Percentiles rank a stretch among this genome's conserved stretches.
Conservation (phyloP, 2,888 invertebrate species). For the Protonemura montana region DNA sequence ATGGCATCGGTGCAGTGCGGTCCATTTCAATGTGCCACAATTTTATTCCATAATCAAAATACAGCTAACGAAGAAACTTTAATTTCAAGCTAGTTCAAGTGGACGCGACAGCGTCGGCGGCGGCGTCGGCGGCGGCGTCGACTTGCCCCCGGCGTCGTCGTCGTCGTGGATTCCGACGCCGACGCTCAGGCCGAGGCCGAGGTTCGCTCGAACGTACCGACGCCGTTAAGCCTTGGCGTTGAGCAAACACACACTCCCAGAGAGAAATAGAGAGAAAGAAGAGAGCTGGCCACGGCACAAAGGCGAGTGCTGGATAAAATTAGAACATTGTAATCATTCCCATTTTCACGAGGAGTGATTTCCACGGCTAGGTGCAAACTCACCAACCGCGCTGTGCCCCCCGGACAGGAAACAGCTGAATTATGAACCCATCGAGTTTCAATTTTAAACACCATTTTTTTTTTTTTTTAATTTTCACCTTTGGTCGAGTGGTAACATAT, state of each 20-base stretch:
- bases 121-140: background rate
- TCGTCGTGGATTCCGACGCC: background rate
- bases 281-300: background rate
- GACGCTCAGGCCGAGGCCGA: background rate
- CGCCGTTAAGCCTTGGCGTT: background rate
- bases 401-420: background rate
- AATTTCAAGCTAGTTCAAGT: background rate
- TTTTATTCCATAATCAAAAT: background rate
- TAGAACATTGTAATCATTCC: constrained; percentile 12
- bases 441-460: background rate
- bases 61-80: background rate
- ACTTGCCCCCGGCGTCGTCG: background rate
- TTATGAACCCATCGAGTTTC: background rate
- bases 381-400: background rate
- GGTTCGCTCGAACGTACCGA: background rate
- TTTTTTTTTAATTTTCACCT: background rate
- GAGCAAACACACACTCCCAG: no score
- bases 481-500: constrained; percentile 2
- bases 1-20: background rate
- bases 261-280: no score
- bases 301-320: background rate
- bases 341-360: background rate
- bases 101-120: background rate
- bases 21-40: background rate
- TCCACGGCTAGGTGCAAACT: background rate